Conservation (phyloP, 1,140 invertebrate genomes). For the Drosophila kikkawai region DNA sequence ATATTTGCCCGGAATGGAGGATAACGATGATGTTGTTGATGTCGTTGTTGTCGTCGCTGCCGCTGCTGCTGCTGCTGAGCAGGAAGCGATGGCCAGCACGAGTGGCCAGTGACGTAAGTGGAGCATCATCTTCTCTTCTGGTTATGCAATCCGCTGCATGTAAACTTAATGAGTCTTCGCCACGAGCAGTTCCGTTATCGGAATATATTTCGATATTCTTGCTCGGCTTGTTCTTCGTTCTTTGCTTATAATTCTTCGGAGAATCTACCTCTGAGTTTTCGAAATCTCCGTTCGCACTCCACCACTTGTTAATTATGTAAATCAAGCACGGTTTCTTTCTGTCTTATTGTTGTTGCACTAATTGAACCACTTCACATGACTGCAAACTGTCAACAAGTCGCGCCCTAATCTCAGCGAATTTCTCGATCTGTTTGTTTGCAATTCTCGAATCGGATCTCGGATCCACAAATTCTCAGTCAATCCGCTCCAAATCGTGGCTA, state of each 20-base stretch:
- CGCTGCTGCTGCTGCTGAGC: constrained; percentile 46
- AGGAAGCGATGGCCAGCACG: constrained; percentile 77
- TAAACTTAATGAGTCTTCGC: constrained; percentile 59
- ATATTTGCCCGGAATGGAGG: constrained; percentile 82
- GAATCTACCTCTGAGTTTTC: constrained; percentile 16
- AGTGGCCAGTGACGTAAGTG: constrained; percentile 81
- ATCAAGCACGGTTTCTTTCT: constrained; percentile 56
- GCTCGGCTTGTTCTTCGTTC: constrained; percentile 15
- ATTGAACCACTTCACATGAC: constrained; percentile 68
- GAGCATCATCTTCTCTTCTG: constrained; percentile 71
- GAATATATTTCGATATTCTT: constrained; percentile 47
- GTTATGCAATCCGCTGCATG: constrained; percentile 71
- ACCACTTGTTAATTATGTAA: constrained; percentile 74
- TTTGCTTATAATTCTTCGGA: background rate
- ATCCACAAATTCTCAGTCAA: constrained; percentile 3
- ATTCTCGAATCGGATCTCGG: constrained; percentile 29
- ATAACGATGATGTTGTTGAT: constrained; percentile 45
- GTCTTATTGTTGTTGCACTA: constrained; percentile 43
- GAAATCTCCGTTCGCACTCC: constrained; percentile 34
- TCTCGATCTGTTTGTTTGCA: constrained; percentile 42
- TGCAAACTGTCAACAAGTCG: constrained; percentile 80
- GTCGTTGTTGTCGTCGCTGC: constrained; percentile 22
- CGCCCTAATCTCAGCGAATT: constrained; percentile 56
- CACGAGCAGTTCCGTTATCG: constrained; percentile 27
- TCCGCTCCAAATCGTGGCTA: constrained; percentile 15